Base-by-base conservation (phyloP, 2,888 invertebrate species). In the Formica aserva region DNA sequence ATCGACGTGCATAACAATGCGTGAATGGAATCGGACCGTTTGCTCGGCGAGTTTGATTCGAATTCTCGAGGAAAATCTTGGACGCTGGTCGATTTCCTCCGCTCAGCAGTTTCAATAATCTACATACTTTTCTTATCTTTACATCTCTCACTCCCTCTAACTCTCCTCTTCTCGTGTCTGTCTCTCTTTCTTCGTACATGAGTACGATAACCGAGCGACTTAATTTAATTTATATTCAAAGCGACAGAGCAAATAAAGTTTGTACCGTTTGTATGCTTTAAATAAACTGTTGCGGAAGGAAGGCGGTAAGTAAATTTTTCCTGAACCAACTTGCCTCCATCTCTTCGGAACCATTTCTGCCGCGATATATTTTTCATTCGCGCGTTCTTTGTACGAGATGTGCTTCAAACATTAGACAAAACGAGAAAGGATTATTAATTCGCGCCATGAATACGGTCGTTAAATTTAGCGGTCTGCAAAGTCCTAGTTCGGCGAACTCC, bases 261-360 rank as follows among this genome's bases (percentile, higher is more conserved):
- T 94, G 94, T 94, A 94, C 94, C 93, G 94, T 94, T 94, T 94
- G 94, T 94, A 94, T 94, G 94, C 94, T 94, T 94, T 93, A 93
- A 94, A 94, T 94, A 94, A 94, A 94, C 93, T 92, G 92, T 94
- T 94, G 94, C 93, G 92, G 91, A 93, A 92, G 78, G 82, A 90
- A 84, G 77, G 82, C 82, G 78, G n/a, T n/a, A 41, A 52, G 22
- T 74, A n/a, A 38, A 60, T 45, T 32, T 41, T 22, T 55, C 57
- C 55, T 38, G n/a, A 41, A 63, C 13, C 41, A 65, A 65, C 2
- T 45, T 32, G 13, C 13, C 65, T 38, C 48, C 35, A 18, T 22
- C 6, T 32, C 13, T 38, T 3, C 5, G 38, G 3, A n/a, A n/a
- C 5, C 8, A 22, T 66, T 45, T 15, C 3, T 26, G 15, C 13